Evolutionary conservation across 2,113 vertebrate species (phyloP), one percentile per base, ranked within the genome.

Genomic region (Nerophis lumbriciformis): DNA sequence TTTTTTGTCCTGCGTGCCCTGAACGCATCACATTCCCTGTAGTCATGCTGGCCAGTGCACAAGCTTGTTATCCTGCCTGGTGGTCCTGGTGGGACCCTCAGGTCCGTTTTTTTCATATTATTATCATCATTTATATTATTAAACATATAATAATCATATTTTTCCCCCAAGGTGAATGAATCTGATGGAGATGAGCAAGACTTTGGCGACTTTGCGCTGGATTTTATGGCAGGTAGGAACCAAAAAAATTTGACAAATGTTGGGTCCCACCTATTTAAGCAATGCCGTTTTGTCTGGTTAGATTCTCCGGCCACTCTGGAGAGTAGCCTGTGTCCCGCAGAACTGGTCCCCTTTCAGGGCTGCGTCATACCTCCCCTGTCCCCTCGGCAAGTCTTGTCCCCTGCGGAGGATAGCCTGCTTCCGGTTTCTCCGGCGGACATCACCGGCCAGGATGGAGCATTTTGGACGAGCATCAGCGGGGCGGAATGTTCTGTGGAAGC

Each of bases 221-320:
- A 88, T 52, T 91, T 94, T 37, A 81, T 92, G 37, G 76, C 92
- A 81, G 94, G 95, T 91, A 86, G 93, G 93, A 67, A 8, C 51
- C 48, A 38, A 5, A 5, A 5, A 51, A 51, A 5, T 21, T 4
- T 51, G 10, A 10, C 37, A 19, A 39, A 45, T 51, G 49, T 51
- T 16, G 49, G 16, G 6, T 52, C 21, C 11, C 6, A 28, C 16
- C 6, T 5, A 19, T 28, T 28, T 28, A 28, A 28, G 6, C 14
- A 3, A 15, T 35, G 16, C 6, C 69, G 10, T 60, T 28, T 39
- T 55, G 5, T 39, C 21, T 65, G 42, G 28, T 61, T 78, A 90
- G 94, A 92, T 45, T 82, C 89, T 9, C 75, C 93, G 9, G 61
- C 87, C 49, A 79, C 86, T n/a, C 77, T 88, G 75, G 89, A 91